Evolutionary conservation across 2,113 vertebrate species (phyloP).

Genomic region (Ellobius talpinus): DNA sequence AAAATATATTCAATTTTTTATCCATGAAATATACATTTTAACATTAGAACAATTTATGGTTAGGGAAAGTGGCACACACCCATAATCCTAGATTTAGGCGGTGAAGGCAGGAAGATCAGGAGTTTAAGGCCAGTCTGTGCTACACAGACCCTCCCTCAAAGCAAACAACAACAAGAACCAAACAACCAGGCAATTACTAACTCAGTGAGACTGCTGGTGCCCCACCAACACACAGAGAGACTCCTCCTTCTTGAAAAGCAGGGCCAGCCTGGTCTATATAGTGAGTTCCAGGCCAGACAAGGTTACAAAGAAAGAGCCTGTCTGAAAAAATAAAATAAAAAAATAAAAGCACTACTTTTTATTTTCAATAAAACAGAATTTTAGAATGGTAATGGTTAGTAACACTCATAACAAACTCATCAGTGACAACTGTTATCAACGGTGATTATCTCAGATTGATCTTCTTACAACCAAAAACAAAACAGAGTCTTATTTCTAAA

Average conservation of each 20-base stretch:
- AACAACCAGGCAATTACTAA: neutral
- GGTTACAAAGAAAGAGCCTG: neutral
- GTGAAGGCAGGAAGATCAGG: neutral
- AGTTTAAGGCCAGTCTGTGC: neutral
- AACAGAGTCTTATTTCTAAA: neutral
- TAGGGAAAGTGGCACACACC: neutral
- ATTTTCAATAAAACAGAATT: constrained; percentile 31
- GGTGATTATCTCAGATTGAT: neutral
- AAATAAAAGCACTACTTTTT: neutral
- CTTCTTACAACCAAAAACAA: constrained; percentile 3
- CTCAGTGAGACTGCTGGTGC: neutral
- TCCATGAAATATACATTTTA: neutral
- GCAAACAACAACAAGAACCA: neutral
- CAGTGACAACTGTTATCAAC: neutral
- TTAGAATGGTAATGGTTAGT: neutral
- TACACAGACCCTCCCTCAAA: neutral
- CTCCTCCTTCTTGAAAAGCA: neutral
- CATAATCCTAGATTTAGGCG: neutral
- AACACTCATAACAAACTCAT: neutral
- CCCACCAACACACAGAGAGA: neutral
- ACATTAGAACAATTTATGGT: neutral
- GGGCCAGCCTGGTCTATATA: neutral
- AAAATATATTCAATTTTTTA: constrained; percentile 22
- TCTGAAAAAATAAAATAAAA: neutral
- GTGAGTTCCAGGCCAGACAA: neutral